Conservation (phyloP, 2,888 invertebrate genomes). For the Lobophora halterata region DNA sequence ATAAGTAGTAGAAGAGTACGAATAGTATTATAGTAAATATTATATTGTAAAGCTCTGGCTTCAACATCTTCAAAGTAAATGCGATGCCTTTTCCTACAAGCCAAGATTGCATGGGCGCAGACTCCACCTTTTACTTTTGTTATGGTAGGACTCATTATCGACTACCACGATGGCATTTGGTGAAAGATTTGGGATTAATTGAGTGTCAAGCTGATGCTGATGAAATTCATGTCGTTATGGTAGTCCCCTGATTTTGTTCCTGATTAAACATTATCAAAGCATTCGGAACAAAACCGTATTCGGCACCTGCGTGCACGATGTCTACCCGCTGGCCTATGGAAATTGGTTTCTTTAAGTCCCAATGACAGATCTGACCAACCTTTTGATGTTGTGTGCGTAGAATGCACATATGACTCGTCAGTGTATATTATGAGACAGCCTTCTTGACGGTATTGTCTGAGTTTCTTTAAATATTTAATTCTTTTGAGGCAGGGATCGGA, state of each 20-base stretch:
- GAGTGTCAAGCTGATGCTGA: slow-evolving; percentile 34
- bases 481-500: too few relatives aligned
- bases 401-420: slow-evolving; percentile 18
- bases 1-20: too few relatives aligned
- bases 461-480: slow-evolving; percentile 23
- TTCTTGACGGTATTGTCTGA: slow-evolving; percentile 21
- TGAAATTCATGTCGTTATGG: slow-evolving; percentile 36
- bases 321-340: slow-evolving; percentile 24
- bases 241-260: slow-evolving; percentile 24
- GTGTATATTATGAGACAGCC: slow-evolving; percentile 22
- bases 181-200: slow-evolving; percentile 37
- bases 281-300: slow-evolving; percentile 29
- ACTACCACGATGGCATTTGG: slow-evolving; percentile 32
- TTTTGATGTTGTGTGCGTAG: neutral
- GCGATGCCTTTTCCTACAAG: slow-evolving; percentile 1
- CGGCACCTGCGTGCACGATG: slow-evolving; percentile 27
- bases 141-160: slow-evolving; percentile 37
- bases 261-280: slow-evolving; percentile 23
- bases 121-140: slow-evolving; percentile 14
- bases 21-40: too few relatives aligned
- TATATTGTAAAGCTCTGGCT: slow-evolving; percentile 7
- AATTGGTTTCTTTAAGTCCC: slow-evolving; percentile 1
- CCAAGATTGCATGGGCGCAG: slow-evolving; percentile 6
- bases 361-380: neutral
- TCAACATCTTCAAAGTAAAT: neutral